These are phyloP conservation scores for Peromyscus aztecus DNA, from an alignment of 2,797 vertebrate species.

Conservation along the genomic window DNA sequence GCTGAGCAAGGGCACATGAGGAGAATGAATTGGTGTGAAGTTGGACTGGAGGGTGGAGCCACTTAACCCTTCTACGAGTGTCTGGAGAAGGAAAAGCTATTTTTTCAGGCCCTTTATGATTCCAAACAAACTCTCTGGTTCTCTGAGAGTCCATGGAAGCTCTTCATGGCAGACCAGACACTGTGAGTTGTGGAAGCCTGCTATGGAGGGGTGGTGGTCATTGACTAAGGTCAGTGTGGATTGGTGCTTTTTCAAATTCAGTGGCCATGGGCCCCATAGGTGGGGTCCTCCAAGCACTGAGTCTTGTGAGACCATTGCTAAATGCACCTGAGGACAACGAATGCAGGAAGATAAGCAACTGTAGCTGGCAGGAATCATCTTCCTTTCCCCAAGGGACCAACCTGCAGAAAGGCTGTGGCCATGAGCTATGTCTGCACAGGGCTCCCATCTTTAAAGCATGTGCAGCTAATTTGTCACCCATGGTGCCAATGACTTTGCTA, in stretches of 20 bases:
- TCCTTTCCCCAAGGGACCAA: too few relatives aligned
- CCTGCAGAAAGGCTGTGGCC: too few relatives aligned
- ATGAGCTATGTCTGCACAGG: too few relatives aligned
- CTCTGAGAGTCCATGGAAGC: not conserved
- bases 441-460: too few relatives aligned
- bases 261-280: not conserved
- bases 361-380: not conserved
- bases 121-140: slow-evolving; percentile 19
- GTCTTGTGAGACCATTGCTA: not conserved
- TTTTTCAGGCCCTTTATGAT: slow-evolving; percentile 62
- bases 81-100: slow-evolving; percentile 55
- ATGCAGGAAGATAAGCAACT: not conserved
- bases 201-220: not conserved
- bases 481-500: too few relatives aligned
- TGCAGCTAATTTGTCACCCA: too few relatives aligned
- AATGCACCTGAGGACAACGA: not conserved
- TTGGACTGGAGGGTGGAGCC: slow-evolving; percentile 30
- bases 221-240: not conserved
- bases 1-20: slow-evolving; percentile 14
- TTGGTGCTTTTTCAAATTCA: slow-evolving; percentile 1
- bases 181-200: not conserved
- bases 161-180: slow-evolving; percentile 8
- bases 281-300: not conserved
- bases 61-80: slow-evolving; percentile 61
- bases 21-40: slow-evolving; percentile 43